Conservation (phyloP, 1,140 invertebrate genomes). For the Samia ricini region DNA sequence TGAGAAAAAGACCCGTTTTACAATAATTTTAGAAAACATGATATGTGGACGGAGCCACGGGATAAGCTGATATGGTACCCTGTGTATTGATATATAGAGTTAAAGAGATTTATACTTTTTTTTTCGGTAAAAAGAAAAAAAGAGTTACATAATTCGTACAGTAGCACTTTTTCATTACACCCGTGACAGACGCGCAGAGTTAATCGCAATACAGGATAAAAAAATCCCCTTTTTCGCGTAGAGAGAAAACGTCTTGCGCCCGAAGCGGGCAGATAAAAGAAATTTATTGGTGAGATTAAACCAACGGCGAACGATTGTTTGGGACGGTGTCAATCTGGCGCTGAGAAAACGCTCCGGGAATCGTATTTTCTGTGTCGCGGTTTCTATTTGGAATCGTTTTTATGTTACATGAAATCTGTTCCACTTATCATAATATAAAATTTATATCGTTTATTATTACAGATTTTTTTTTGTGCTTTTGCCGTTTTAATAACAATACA, state of each 20-base stretch:
- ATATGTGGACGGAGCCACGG: too few relatives aligned
- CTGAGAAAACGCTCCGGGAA: constrained; percentile 2
- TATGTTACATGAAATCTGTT: not conserved
- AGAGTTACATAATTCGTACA: not conserved
- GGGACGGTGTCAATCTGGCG: constrained; percentile 52
- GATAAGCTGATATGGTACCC: too few relatives aligned
- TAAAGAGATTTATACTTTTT: not conserved
- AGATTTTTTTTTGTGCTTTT: too few relatives aligned
- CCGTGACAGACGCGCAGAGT: constrained; percentile 19
- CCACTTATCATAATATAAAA: not conserved
- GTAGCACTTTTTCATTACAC: constrained; percentile 2
- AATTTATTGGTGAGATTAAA: constrained; percentile 67
- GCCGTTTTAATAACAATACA: too few relatives aligned
- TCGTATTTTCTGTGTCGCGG: not conserved
- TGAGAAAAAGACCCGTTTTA: too few relatives aligned
- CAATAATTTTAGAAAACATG: too few relatives aligned
- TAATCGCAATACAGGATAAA: constrained; percentile 31
- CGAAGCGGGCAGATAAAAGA: constrained; percentile 45
- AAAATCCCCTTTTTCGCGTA: constrained; percentile 38
- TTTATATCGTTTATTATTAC: not conserved
- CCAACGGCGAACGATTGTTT: constrained; percentile 50
- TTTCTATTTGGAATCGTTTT: not conserved
- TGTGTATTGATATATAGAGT: not conserved
- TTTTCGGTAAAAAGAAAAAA: not conserved
- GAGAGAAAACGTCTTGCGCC: constrained; percentile 10